Percentiles rank a stretch among this genome's conserved stretches.
Conservation (phyloP, 2,113 vertebrate species). For the Barbus barbus region DNA sequence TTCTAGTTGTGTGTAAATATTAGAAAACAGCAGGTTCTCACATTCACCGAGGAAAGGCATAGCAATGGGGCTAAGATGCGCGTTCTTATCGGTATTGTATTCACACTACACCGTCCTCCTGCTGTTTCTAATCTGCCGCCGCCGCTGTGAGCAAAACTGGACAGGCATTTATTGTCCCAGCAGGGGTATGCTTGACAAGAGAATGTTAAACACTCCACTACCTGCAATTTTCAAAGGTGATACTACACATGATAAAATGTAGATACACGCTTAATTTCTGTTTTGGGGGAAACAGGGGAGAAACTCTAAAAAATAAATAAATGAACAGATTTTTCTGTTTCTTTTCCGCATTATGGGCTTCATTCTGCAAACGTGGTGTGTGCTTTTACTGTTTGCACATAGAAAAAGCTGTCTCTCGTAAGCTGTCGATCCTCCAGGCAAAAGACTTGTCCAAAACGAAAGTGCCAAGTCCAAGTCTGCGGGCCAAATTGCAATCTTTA, state of each 20-base stretch:
- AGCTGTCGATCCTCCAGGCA: conserved; percentile 45
- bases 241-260: conserved; percentile 83
- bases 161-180: conserved; percentile 98
- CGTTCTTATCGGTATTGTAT: conserved; percentile 94
- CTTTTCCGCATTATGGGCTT: conserved; percentile 28
- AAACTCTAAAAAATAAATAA: conserved; percentile 51
- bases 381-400: conserved; percentile 38
- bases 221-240: conserved; percentile 89
- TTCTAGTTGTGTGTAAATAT: conserved; percentile 99
- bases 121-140: conserved; percentile 98
- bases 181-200: conserved; percentile 89
- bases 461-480: conserved; percentile 46
- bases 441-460: conserved; percentile 48
- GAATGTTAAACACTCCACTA: conserved; percentile 91
- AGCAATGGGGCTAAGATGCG: conserved; percentile 86
- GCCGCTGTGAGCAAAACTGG: conserved; percentile 96
- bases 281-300: conserved; percentile 51
- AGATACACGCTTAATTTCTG: conserved; percentile 76
- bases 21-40: conserved; percentile 96
- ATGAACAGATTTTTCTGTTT: conserved; percentile 46
- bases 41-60: conserved; percentile 88
- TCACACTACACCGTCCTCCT: conserved; percentile 84
- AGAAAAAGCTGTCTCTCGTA: conserved; percentile 6
- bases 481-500: conserved; percentile 58
- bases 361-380: conserved; percentile 2